phyloP scores from a whole-genome alignment of 2,888 invertebrate genomes.

The Tenthredo amoena region DNA sequence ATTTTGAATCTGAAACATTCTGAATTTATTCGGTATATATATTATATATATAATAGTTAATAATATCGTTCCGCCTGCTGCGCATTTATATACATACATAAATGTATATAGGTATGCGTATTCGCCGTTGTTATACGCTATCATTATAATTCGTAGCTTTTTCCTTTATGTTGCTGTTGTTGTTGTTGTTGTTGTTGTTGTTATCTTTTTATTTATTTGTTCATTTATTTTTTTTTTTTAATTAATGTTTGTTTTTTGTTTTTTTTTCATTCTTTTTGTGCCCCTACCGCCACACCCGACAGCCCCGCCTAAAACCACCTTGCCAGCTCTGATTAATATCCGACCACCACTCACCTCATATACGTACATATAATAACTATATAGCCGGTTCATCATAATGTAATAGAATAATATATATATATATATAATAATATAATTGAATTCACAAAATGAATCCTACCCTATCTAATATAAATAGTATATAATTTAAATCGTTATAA shows the following conservation, averaged over 20 bases:
- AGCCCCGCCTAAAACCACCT: constrained; percentile 11
- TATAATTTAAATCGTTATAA: constrained; percentile 32
- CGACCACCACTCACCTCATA: constrained; percentile 9
- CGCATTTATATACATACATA: not conserved
- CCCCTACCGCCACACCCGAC: constrained; percentile 11
- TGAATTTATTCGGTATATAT: constrained; percentile 26
- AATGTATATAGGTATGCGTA: not conserved
- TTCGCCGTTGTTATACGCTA: not conserved
- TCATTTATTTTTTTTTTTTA: not conserved
- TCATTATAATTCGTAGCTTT: not conserved
- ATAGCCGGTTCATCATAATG: constrained; percentile 1
- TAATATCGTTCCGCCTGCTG: not conserved
- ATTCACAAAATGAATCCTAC: constrained; percentile 15
- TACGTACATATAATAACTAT: not conserved
- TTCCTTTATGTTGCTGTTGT: not conserved
- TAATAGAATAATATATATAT: not conserved
- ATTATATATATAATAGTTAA: constrained; percentile 5
- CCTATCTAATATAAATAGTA: constrained; percentile 15
- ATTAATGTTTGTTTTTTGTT: not conserved
- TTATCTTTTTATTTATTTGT: not conserved
- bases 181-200: not conserved
- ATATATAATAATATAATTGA: not conserved
- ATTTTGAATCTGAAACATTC: constrained; percentile 36
- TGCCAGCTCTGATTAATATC: not conserved
- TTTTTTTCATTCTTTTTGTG: not conserved